Evolutionary conservation across 2,797 vertebrate species (phyloP), one percentile per base, ranked within the genome.

Genomic region (Phrynocephalus vlangalii): DNA sequence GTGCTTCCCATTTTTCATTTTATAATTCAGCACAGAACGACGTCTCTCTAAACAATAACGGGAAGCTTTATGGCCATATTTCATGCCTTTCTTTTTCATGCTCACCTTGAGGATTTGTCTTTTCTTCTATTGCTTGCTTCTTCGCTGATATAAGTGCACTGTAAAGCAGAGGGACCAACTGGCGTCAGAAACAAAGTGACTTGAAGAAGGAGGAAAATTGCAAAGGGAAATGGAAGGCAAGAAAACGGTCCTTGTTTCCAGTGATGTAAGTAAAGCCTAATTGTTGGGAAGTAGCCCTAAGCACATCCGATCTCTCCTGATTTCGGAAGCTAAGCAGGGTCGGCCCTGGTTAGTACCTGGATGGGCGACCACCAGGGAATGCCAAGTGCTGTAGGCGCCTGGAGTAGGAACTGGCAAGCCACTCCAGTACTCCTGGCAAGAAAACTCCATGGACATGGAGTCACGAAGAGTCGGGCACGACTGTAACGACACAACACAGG

Each of bases 1-100:
- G n/a, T 91, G 92, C 89, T 83, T 92, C 93, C 88, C 87, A 71
- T 94, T 94, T 26, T 28, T 94, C 94, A 92, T 71, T 79, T 83
- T 92, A 92, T 86, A 86, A 91, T 90, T 94, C 90, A 50, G 1
- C 0, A 0, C 70, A 1, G 15, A 79, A 91, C 70, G 80, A 86
- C 20, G 66, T 85, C 82, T 87, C 89, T 87, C 89, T 90, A 93
- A 96, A 95, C 92, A 94, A 87, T 91, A 91, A 86, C 76, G 63
- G 82, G 52, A 88, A 72, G 60, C 84, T 90, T 92, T 93, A 67
- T 33, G 8, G 87, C 87, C 79, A 28, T 94, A 91, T 89, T 93
- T 91, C 88, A 94, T 38, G 1, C 81, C 1, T 3, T 76, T 60
- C 30, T 66, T 18, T 1, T 88, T 82, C 89, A 63, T 80, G 44